A percentile compares a stretch with the other conserved stretches of the same genome.
These are phyloP conservation scores for Myrmophylax atrothorax DNA, from an alignment of 2,113 vertebrate genomes.

Conservation along the genomic window DNA sequence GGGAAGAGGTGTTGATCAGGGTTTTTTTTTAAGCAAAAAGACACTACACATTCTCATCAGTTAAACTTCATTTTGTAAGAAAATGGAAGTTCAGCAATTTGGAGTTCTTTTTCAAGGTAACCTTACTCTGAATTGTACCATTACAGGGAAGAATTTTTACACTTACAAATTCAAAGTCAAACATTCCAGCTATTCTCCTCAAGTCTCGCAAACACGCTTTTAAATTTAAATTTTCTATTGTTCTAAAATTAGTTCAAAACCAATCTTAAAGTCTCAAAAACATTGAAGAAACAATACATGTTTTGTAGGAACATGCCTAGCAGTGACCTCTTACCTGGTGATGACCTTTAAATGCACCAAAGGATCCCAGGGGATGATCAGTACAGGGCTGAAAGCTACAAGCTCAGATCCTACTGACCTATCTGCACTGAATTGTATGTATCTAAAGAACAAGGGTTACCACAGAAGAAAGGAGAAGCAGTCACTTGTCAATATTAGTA, in stretches of 20 bases:
- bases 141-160: not conserved
- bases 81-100: not conserved
- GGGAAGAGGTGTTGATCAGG: too few relatives aligned
- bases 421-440: not conserved
- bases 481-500: conserved; percentile 47
- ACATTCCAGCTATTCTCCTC: not conserved
- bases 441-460: conserved; percentile 34
- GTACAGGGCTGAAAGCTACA: not conserved
- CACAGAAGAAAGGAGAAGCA: not conserved
- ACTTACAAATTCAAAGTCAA: not conserved
- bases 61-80: not conserved
- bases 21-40: not conserved
- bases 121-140: not conserved
- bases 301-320: not conserved
- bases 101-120: not conserved
- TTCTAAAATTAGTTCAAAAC: not conserved
- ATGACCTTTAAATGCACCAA: conserved; percentile 10
- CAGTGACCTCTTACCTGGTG: conserved; percentile 10
- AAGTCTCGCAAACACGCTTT: not conserved
- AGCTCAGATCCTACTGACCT: not conserved
- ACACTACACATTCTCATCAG: not conserved
- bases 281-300: not conserved
- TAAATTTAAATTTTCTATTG: not conserved
- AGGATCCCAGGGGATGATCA: not conserved
- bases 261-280: not conserved